Conservation (phyloP, 2,113 vertebrate genomes). For the Lonchura striata region DNA sequence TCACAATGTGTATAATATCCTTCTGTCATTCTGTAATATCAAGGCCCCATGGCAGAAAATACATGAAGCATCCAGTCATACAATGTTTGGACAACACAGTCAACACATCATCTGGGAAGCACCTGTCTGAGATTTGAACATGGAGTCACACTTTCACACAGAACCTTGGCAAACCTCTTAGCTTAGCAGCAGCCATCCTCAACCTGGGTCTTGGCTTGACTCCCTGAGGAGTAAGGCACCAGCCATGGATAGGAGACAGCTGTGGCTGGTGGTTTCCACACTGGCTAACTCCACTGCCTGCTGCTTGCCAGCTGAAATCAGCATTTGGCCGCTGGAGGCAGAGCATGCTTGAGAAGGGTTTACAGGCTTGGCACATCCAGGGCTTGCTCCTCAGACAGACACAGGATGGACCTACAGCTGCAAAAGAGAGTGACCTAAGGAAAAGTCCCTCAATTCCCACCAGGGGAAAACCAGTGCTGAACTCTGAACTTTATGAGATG, state of each 20-base stretch:
- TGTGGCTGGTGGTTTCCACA: not conserved
- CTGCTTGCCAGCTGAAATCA: not conserved
- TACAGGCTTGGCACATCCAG: not conserved
- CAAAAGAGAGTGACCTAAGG: not conserved
- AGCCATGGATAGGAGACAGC: not conserved
- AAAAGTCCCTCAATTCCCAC: not conserved
- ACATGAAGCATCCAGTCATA: not conserved
- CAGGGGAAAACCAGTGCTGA: not conserved
- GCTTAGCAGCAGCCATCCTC: not conserved
- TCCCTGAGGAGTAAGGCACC: not conserved
- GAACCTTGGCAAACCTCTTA: not conserved
- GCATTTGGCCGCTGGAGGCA: not conserved
- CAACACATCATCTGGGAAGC: not conserved
- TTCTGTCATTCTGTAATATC: not conserved
- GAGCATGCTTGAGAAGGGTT: not conserved
- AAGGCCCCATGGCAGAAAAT: not conserved
- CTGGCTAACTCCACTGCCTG: not conserved
- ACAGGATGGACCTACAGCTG: not conserved
- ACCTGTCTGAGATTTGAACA: not conserved
- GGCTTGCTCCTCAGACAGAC: not conserved
- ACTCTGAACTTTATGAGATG: not conserved
- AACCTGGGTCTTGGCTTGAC: not conserved
- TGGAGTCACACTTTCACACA: not conserved
- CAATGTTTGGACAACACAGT: not conserved
- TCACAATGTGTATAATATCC: not conserved